Evolutionary conservation across 2,888 invertebrate genomes (phyloP).

Genomic region (Drosophila incognita): DNA sequence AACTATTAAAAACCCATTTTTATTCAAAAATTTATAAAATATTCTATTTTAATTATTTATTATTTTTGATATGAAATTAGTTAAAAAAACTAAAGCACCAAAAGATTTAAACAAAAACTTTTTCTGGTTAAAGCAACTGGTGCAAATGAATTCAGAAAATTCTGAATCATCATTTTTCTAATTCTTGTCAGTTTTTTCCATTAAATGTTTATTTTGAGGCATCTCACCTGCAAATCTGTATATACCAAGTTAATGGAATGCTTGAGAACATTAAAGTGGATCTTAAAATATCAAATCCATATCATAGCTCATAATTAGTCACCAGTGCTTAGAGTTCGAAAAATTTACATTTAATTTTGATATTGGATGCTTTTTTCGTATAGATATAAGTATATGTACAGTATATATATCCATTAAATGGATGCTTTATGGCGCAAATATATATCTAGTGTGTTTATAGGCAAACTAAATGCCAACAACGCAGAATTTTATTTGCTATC

Average conservation of each 20-base stretch:
- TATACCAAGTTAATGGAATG: slow-evolving; percentile 13
- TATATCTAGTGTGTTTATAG: background rate
- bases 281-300: background rate
- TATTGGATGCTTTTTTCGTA: background rate
- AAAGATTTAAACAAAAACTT: background rate
- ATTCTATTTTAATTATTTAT: background rate
- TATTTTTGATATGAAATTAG: background rate
- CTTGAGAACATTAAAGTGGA: background rate
- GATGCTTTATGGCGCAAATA: slow-evolving; percentile 7
- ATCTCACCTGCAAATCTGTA: slow-evolving; percentile 1
- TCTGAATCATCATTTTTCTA: background rate
- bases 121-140: background rate
- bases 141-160: background rate
- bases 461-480: slow-evolving; percentile 69
- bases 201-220: background rate
- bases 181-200: background rate
- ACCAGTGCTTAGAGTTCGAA: slow-evolving; percentile 22
- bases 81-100: background rate
- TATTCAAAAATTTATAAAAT: background rate
- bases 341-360: slow-evolving; percentile 21
- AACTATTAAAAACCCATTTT: background rate
- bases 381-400: slow-evolving; percentile 5
- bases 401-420: slow-evolving; percentile 11
- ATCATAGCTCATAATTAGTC: slow-evolving; percentile 12
- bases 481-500: slow-evolving; percentile 67